These are phyloP conservation scores for Luperina testacea DNA, from an alignment of 2,888 invertebrate species.

Conservation along the genomic window DNA sequence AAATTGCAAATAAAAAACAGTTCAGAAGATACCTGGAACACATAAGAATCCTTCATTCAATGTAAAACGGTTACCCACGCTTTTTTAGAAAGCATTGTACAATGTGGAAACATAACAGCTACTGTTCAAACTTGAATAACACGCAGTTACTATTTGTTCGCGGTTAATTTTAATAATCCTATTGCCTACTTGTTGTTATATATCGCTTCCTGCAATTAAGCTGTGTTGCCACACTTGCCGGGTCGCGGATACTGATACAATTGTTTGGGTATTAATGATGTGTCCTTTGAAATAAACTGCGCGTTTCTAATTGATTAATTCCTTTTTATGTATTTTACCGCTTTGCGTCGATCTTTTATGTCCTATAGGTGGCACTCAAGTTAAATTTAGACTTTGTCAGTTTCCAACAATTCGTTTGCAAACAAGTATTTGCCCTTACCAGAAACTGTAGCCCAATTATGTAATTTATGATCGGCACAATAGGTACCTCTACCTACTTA, in stretches of 20 bases:
- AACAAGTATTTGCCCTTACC: background rate
- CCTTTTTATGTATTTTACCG: no score
- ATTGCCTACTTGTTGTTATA: constrained; percentile 18
- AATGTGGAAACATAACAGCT: constrained; percentile 64
- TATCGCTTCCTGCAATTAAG: constrained; percentile 34
- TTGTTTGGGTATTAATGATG: background rate
- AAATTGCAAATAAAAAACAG: constrained; percentile 57
- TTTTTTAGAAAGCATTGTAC: constrained; percentile 73
- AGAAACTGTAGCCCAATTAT: background rate
- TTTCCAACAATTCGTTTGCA: background rate
- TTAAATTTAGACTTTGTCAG: background rate
- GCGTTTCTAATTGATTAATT: background rate
- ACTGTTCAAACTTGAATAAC: constrained; percentile 63
- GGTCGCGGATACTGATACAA: background rate
- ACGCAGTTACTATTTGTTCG: constrained; percentile 57
- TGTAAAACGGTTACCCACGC: constrained; percentile 71
- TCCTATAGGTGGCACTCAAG: background rate
- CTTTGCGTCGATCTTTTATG: background rate
- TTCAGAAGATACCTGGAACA: constrained; percentile 58
- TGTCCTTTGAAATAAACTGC: background rate
- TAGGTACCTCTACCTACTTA: no score
- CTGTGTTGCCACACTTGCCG: constrained; percentile 10
- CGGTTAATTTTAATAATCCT: constrained; percentile 37
- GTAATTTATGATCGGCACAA: background rate
- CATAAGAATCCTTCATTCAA: constrained; percentile 67